Percentiles rank a stretch among this genome's conserved stretches.
Conservation (phyloP, 1,140 invertebrate species). For the Pseudomyrmex cubaensis region DNA sequence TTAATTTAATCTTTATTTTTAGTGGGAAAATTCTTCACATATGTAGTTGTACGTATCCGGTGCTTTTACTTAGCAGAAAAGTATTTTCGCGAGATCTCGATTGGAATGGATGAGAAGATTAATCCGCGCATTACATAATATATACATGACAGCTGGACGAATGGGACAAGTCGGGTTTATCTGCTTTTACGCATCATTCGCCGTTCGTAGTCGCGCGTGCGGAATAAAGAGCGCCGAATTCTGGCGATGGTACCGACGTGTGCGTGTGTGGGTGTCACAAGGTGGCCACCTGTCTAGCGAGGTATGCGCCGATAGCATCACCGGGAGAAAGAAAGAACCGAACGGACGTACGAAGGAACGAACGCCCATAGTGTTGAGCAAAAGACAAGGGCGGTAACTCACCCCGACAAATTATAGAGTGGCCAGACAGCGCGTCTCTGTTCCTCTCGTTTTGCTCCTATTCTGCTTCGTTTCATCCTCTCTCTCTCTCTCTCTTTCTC, state of each 20-base stretch:
- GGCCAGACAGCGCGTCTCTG: conserved; percentile 81
- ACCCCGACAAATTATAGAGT: conserved; percentile 85
- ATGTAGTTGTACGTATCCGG: too few species aligned
- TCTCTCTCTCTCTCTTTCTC: conserved; percentile 36
- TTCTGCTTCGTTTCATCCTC: conserved; percentile 36
- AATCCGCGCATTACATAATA: conserved; percentile 44
- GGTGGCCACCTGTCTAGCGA: conserved; percentile 83
- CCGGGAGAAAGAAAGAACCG: conserved; percentile 72
- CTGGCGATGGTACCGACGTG: conserved; percentile 59
- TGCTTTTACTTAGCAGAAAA: too few species aligned
- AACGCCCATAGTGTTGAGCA: conserved; percentile 81
- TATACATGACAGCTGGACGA: conserved; percentile 41
- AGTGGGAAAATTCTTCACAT: too few species aligned
- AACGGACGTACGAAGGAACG: conserved; percentile 69
- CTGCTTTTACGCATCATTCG: conserved; percentile 38
- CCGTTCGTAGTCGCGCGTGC: conserved; percentile 18
- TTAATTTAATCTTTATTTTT: too few species aligned
- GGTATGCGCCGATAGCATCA: conserved; percentile 84
- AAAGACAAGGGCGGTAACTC: conserved; percentile 84
- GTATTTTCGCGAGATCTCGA: too few species aligned
- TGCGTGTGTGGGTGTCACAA: conserved; percentile 81
- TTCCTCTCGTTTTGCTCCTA: conserved; percentile 63
- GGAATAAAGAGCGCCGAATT: conserved; percentile 57
- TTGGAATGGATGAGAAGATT: too few species aligned
- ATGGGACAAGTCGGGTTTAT: conserved; percentile 42